phyloP scores from a whole-genome alignment of 2,113 vertebrate genomes.

The Bubo bubo region DNA sequence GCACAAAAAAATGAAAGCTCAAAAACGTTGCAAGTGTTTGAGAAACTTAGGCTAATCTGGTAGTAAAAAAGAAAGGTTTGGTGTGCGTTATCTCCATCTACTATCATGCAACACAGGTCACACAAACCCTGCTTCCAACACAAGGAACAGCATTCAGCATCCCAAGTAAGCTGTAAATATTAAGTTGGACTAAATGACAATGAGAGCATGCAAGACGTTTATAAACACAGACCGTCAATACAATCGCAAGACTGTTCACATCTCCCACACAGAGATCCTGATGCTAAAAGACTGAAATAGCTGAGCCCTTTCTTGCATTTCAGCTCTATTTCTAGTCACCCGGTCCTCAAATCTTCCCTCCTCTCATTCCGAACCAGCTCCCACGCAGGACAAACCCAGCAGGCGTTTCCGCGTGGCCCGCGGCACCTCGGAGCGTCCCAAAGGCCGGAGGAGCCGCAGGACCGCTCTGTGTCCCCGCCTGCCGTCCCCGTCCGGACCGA shows the following conservation, averaged over 20 bases:
- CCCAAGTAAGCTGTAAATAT: neutral
- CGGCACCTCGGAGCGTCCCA: neutral
- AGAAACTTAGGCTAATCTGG: neutral
- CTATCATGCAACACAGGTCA: rapidly evolving
- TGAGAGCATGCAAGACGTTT: rapidly evolving
- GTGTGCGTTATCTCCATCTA: rapidly evolving
- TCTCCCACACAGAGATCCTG: neutral
- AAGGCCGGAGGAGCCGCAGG: rapidly evolving
- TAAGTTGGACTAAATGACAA: rapidly evolving
- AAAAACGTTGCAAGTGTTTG: neutral
- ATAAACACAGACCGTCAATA: rapidly evolving
- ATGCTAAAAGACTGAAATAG: neutral
- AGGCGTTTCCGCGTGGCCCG: too few relatives aligned
- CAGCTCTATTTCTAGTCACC: too few relatives aligned
- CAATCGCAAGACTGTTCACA: rapidly evolving
- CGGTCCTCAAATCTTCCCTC: neutral
- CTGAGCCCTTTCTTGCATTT: rapidly evolving
- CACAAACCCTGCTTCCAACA: neutral
- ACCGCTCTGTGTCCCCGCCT: neutral
- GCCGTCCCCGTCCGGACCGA: too few relatives aligned
- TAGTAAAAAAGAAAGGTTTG: neutral
- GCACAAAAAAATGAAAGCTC: neutral
- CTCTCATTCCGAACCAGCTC: rapidly evolving
- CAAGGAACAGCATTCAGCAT: rapidly evolving
- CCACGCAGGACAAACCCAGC: neutral